Conservation (phyloP, 1,140 invertebrate species). For the Bombus waltoni region DNA sequence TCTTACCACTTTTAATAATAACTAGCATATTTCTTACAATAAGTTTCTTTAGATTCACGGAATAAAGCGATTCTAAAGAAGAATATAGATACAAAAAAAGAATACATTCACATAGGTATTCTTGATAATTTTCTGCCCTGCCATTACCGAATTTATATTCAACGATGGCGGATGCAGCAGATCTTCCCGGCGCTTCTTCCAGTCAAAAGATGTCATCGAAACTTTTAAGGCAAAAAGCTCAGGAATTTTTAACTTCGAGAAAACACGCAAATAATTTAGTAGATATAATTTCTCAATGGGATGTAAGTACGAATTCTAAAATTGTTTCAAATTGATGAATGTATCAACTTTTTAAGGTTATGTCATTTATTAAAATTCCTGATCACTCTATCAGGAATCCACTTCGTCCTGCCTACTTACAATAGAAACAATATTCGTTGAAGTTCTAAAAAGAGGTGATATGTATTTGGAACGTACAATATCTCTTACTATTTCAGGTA, state of each 20-base stretch:
- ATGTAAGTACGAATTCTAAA: conserved; percentile 77
- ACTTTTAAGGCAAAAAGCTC: conserved; percentile 85
- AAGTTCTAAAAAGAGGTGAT: conserved; percentile 85
- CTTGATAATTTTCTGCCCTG: conserved; percentile 22
- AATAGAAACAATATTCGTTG: conserved; percentile 87
- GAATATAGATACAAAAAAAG: not conserved
- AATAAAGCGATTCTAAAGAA: not conserved
- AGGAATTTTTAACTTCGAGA: conserved; percentile 86
- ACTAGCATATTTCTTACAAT: not conserved
- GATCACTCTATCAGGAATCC: conserved; percentile 77
- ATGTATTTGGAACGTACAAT: conserved; percentile 83
- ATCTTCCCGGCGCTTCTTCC: conserved; percentile 61
- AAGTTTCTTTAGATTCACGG: not conserved
- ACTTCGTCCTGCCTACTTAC: conserved; percentile 84
- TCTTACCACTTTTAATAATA: not conserved
- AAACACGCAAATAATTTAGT: conserved; percentile 86
- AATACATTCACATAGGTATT: conserved; percentile 3
- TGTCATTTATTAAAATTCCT: conserved; percentile 44
- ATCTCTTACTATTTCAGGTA: conserved; percentile 74
- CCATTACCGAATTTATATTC: conserved; percentile 38
- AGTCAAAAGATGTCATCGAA: conserved; percentile 79
- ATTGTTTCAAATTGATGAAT: conserved; percentile 21
- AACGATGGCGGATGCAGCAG: conserved; percentile 61
- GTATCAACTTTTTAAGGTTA: conserved; percentile 60
- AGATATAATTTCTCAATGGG: conserved; percentile 86